Evolutionary conservation across 2,113 vertebrate species (phyloP), one percentile per base, ranked within the genome.

Genomic region (Podilymbus podiceps): DNA sequence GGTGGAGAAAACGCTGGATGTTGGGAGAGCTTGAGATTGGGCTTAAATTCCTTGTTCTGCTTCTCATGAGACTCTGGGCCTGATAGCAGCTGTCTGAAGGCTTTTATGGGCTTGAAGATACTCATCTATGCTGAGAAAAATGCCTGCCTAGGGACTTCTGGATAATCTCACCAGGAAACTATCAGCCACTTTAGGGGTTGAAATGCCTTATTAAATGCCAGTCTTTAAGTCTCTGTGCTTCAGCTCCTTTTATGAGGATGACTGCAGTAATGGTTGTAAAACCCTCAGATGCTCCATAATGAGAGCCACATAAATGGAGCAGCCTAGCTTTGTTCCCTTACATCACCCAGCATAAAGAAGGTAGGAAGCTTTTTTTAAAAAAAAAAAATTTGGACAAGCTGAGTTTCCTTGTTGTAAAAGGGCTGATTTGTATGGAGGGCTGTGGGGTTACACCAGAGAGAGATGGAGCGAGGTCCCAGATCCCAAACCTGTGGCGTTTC

Each of bases 41-140:
- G 3, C 11, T 35, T 82, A 49, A 68, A 79, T 52, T 62, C 28
- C 15, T 72, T 16, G 0, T 60, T 87, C 40, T 66, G 40, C 31
- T 71, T 90, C 69, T 52, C 42, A 27, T 0, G 3, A 58, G 15
- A 46, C 7, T 74, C 35, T 52, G 38, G 30, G 64, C 14, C 53
- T 63, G 56, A 79, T 24, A 85, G 33, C 28, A 72, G 30, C 1
- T 4, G 27, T 66, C 49, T 62, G 75, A 82, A 85, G 14, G 27
- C 31, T 89, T 93, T 92, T 83, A 72, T 93, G 62, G 35, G 5
- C 20, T 75, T 72, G 46, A 78, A 93, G 53, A n/a, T 73, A 69
- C 24, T 30, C 8, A 53, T 71, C 58, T 73, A 19, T 17, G 15
- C 17, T 56, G 20, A 78, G 56, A 69, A 85, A 87, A 89, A 88